phyloP scores from a whole-genome alignment of 2,888 invertebrate genomes.

The Eilema caniola region DNA sequence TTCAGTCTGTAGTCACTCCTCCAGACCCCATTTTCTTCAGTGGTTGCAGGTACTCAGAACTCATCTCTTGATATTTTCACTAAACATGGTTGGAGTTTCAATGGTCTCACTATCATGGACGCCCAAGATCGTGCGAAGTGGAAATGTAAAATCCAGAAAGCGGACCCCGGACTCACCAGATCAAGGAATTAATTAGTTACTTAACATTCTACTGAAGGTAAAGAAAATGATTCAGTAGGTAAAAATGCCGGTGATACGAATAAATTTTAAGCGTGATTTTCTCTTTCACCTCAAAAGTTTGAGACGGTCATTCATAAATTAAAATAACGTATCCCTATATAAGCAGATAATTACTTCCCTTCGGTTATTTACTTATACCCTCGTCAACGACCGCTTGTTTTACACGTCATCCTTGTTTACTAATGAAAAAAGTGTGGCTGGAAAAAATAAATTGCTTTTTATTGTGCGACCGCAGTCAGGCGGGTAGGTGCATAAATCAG shows the following conservation, averaged over 20 bases:
- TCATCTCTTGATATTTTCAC: too few species aligned
- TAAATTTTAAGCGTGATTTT: conserved; percentile 1
- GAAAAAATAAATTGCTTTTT: conserved; percentile 82
- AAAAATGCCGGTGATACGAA: not conserved
- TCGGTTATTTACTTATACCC: conserved; percentile 80
- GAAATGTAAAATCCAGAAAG: too few species aligned
- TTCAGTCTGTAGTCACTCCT: too few species aligned
- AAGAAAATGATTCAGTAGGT: not conserved
- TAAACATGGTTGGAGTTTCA: too few species aligned
- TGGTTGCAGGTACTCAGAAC: too few species aligned
- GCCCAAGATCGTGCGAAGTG: too few species aligned
- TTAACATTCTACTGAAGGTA: too few species aligned
- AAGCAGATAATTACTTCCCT: conserved; percentile 78
- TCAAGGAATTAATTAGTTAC: too few species aligned
- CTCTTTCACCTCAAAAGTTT: conserved; percentile 5
- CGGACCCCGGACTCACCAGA: too few species aligned
- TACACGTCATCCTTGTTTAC: conserved; percentile 84
- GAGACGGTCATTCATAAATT: conserved; percentile 49
- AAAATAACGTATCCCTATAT: conserved; percentile 58
- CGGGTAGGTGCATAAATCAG: conserved; percentile 76
- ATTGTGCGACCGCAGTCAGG: conserved; percentile 73
- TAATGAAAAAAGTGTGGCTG: conserved; percentile 82
- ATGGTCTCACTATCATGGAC: too few species aligned
- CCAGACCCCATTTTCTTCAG: too few species aligned
- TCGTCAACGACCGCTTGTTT: conserved; percentile 81